These are phyloP conservation scores for Nomada lathburiana DNA, from an alignment of 2,888 invertebrate genomes.

Conservation along the genomic window DNA sequence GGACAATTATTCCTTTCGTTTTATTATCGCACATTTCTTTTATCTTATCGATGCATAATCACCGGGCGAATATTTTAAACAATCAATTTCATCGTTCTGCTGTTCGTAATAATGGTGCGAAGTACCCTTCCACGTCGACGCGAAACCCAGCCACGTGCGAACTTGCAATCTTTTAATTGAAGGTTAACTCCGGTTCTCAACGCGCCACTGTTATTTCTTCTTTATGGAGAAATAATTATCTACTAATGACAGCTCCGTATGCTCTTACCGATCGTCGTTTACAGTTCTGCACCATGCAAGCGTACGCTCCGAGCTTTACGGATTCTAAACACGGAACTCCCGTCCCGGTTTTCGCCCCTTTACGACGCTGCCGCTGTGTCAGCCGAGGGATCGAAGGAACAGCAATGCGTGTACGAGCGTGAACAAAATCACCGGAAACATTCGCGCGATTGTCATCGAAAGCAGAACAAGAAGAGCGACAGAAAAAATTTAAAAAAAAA, in stretches of 20 bases:
- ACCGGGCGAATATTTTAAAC: no score
- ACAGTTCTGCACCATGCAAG: conserved; percentile 71
- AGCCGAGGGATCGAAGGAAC: conserved; percentile 26
- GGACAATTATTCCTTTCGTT: no score
- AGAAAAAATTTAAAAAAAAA: background rate
- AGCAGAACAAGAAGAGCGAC: background rate
- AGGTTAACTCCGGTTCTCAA: conserved; percentile 35
- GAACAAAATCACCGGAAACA: conserved; percentile 25
- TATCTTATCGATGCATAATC: no score
- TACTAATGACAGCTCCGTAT: conserved; percentile 61
- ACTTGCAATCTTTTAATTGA: conserved; percentile 57
- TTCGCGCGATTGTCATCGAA: background rate
- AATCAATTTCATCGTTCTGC: no score
- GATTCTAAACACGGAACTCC: conserved; percentile 67
- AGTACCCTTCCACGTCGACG: background rate
- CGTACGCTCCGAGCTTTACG: conserved; percentile 64
- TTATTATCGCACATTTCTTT: no score
- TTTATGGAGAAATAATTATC: conserved; percentile 68
- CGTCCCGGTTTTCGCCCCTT: conserved; percentile 21
- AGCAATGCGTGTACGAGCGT: background rate
- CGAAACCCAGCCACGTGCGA: conserved; percentile 31
- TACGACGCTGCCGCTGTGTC: conserved; percentile 25
- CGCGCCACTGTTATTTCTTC: conserved; percentile 50
- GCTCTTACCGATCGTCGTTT: conserved; percentile 65
- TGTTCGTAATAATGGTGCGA: no score